Evolutionary conservation across 2,888 invertebrate genomes (phyloP).

Genomic region (Sicus ferrugineus): DNA sequence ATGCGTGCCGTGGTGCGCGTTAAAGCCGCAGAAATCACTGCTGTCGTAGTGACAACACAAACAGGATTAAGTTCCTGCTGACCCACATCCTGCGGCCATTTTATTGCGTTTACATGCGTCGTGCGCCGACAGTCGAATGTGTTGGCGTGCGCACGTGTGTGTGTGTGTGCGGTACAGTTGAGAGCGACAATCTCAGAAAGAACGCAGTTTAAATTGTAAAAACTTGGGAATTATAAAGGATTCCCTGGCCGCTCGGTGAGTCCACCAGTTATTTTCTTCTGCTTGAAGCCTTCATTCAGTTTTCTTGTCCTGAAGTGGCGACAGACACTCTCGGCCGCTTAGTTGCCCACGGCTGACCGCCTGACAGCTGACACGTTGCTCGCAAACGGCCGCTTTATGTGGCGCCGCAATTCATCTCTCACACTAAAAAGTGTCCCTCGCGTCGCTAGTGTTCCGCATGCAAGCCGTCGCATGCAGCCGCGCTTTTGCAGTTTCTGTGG

Average conservation of each 20-base stretch:
- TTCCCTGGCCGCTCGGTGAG: no score
- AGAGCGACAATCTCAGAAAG: no score
- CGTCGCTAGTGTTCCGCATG: background rate
- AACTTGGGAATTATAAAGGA: no score
- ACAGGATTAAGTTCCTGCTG: conserved; percentile 6
- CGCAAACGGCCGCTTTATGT: background rate
- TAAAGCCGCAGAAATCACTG: conserved; percentile 6
- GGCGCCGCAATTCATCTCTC: background rate
- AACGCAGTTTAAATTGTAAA: no score
- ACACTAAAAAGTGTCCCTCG: background rate
- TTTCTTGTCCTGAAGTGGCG: no score
- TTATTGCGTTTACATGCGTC: background rate
- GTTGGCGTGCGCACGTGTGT: background rate
- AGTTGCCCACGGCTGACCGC: no score
- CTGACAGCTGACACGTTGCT: background rate
- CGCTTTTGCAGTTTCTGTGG: background rate
- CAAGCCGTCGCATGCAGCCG: background rate
- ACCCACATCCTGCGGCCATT: conserved; percentile 20
- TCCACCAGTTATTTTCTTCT: no score
- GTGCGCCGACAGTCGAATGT: background rate
- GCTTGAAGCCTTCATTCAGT: no score
- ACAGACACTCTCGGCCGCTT: no score
- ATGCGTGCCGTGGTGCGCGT: background rate
- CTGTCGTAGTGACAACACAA: conserved; percentile 12
- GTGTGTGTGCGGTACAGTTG: background rate